These are phyloP conservation scores for Acholoe squamosa DNA, from an alignment of 2,888 invertebrate genomes.

Conservation along the genomic window DNA sequence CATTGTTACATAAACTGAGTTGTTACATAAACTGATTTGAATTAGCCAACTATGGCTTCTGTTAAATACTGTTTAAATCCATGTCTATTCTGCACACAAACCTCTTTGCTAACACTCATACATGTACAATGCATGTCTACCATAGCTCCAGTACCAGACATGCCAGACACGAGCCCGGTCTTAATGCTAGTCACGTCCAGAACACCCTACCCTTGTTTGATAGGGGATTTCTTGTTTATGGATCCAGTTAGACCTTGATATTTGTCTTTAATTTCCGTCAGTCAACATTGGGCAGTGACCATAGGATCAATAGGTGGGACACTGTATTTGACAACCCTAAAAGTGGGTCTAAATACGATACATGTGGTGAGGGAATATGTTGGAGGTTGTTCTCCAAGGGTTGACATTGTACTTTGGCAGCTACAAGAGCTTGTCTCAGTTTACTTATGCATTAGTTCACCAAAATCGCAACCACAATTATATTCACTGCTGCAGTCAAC, in stretches of 20 bases:
- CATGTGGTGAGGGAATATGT: neutral
- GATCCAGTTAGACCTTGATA: neutral
- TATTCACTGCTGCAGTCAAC: no score
- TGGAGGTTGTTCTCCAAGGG: no score
- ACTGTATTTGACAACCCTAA: neutral
- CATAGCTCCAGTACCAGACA: neutral
- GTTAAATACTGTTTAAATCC: neutral
- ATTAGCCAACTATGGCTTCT: no score
- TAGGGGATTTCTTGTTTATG: conserved; percentile 3
- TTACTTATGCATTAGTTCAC: no score
- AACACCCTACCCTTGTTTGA: neutral
- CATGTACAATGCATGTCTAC: neutral
- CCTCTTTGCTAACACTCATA: neutral
- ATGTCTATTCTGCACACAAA: neutral
- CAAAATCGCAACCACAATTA: no score
- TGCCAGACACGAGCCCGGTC: neutral
- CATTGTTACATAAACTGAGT: no score
- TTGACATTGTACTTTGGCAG: no score
- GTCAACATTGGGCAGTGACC: neutral
- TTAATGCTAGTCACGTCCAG: neutral
- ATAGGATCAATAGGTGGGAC: neutral
- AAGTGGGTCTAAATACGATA: neutral
- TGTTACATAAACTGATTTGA: no score
- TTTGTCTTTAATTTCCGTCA: conserved; percentile 20
- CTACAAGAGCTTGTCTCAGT: no score